Base-by-base conservation (phyloP, 1,140 invertebrate species). In the Belonocnema kinseyi region DNA sequence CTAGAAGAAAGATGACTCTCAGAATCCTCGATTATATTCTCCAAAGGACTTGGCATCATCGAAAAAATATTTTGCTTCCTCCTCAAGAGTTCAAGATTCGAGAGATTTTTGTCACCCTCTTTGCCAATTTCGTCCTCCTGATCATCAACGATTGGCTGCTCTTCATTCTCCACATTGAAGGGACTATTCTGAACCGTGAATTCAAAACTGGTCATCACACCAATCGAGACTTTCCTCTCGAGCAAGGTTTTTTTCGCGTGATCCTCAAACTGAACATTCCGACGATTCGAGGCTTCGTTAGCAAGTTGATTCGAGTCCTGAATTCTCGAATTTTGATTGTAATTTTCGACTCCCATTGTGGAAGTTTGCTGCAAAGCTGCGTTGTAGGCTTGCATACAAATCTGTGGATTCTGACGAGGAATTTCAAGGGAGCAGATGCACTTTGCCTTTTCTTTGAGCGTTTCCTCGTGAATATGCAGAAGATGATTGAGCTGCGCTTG, bases 191-290 rank as follows among this genome's bases (percentile, higher is more conserved):
- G 88, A n/a, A 94, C 88, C 3, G 93, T 93, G 77, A 94, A 92
- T 88, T 95, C 94, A 89, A 95, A 94, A 88, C 94, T 95, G 4
- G 94, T 94, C 93, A 94, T 95, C 12, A 95, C 93, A 77, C 94
- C 94, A 78, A 95, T 94, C 1, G 94, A 94, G 80, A 94, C 94
- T 82, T 95, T 94, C 46, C 93, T 91, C 75, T 92, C 91, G 74
- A 90, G 21, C 77, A 88, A 81, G 17, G 87, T 73, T 75, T 86
- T 73, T 74, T 19, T 73, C 26, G 77, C 75, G n/a, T 85, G 77
- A 50, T 86, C 82, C 52, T 81, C 79, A 17, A 70, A 40, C 33
- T 74, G 50, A n/a, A 33, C 10, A 7, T 46, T 66, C 51, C 19
- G 61, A 17, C n/a, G 50, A 33, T 14, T 17, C 17, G 50, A 51